Conservation (phyloP, 2,797 vertebrate species). For the Sebastes matsubarae region DNA sequence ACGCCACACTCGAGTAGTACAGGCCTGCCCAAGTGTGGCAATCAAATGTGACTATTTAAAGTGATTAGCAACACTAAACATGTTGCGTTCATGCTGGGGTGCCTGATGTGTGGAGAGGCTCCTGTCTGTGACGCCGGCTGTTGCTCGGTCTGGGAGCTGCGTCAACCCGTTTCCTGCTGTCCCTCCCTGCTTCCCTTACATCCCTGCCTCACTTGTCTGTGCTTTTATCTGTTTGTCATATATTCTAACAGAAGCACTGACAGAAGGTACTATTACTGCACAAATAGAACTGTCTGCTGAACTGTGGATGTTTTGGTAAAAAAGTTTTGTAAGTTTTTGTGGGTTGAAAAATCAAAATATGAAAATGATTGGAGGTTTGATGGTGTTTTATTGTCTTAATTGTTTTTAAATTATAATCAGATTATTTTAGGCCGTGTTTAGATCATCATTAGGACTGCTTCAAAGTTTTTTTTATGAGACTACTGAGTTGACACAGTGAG, state of each 20-base stretch:
- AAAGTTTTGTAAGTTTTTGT: not conserved
- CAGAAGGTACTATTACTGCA: not conserved
- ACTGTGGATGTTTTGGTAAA: not conserved
- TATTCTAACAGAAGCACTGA: not conserved
- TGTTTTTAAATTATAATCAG: not conserved
- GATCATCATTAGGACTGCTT: not conserved
- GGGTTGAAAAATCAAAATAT: not conserved
- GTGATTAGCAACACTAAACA: constrained; percentile 26
- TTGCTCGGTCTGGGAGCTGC: constrained; percentile 3
- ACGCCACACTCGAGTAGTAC: not conserved
- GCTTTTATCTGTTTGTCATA: not conserved
- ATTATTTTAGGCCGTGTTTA: not conserved
- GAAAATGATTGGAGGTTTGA: not conserved
- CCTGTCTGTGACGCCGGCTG: constrained; percentile 28
- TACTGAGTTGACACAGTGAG: not conserved
- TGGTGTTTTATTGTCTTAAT: not conserved
- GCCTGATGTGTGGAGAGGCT: constrained; percentile 26
- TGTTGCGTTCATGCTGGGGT: constrained; percentile 31
- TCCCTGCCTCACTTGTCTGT: not conserved
- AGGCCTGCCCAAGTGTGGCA: not conserved
- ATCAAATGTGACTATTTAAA: constrained; percentile 26
- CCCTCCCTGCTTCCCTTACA: not conserved
- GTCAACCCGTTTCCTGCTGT: not conserved
- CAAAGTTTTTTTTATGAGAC: not conserved
- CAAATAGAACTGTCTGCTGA: not conserved